These are phyloP conservation scores for Polia nebulosa DNA, from an alignment of 2,888 invertebrate genomes.

Conservation along the genomic window DNA sequence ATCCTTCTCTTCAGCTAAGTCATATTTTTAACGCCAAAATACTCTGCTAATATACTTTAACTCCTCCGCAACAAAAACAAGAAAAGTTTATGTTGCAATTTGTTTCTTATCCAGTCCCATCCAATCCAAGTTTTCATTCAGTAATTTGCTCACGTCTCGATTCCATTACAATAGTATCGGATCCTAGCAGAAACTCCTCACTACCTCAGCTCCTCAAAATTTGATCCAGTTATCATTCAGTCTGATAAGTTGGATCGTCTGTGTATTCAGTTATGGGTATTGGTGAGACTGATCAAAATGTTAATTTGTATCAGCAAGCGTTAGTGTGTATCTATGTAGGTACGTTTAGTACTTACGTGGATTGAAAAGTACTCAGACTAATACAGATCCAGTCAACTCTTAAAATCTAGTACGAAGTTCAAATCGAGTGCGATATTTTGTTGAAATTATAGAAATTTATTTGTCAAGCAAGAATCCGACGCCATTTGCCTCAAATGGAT, in stretches of 20 bases:
- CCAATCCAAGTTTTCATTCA: conserved; percentile 44
- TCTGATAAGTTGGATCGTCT: conserved; percentile 50
- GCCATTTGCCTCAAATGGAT: no score
- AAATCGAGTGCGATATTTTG: no score
- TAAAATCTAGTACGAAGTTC: no score
- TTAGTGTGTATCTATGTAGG: neutral
- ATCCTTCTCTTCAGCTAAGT: no score
- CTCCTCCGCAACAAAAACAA: neutral
- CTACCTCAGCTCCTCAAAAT: conserved; percentile 70
- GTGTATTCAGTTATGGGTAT: conserved; percentile 20
- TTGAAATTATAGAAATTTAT: no score
- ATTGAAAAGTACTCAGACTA: no score
- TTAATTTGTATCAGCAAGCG: neutral
- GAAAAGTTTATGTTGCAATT: neutral
- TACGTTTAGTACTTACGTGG: no score
- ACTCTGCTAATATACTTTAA: neutral
- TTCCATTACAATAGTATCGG: conserved; percentile 76
- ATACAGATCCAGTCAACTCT: no score
- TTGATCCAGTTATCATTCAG: conserved; percentile 70
- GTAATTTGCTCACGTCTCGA: conserved; percentile 73
- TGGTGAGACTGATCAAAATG: neutral
- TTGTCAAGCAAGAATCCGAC: no score
- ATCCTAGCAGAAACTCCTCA: conserved; percentile 63
- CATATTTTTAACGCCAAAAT: neutral
- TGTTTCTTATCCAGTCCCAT: conserved; percentile 29